Percentiles rank a stretch among this genome's conserved stretches.
These are phyloP conservation scores for Eutrigla gurnardus DNA, from an alignment of 2,797 vertebrate genomes.

Conservation along the genomic window DNA sequence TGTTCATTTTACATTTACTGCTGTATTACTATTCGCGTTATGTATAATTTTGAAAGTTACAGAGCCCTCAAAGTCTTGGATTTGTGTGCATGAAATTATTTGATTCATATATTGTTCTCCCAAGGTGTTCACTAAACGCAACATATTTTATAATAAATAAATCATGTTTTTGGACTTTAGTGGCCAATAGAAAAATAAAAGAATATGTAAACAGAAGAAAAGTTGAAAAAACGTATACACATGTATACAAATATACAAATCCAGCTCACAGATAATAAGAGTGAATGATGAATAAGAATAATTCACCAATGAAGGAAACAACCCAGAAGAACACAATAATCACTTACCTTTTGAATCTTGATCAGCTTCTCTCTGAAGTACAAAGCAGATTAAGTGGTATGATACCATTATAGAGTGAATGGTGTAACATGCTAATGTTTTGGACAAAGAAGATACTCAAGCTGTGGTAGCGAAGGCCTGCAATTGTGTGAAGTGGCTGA, in stretches of 20 bases:
- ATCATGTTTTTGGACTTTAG: neutral
- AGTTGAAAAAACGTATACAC: neutral
- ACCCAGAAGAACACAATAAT: neutral
- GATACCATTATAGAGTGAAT: conserved; percentile 4
- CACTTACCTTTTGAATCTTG: neutral
- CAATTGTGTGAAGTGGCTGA: conserved; percentile 34
- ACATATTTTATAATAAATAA: neutral
- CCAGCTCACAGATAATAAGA: neutral
- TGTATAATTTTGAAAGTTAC: neutral
- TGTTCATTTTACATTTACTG: too few species aligned
- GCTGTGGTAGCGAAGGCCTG: conserved; percentile 13
- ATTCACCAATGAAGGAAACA: neutral
- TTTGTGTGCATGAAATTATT: neutral
- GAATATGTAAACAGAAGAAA: neutral
- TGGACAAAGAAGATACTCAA: conserved; percentile 22
- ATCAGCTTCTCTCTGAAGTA: conserved; percentile 2
- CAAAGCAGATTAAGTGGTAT: conserved; percentile 8
- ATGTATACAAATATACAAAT: neutral
- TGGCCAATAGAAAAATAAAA: neutral
- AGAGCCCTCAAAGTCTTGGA: neutral
- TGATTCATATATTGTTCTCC: neutral
- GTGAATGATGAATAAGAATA: neutral
- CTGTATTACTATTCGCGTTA: too few species aligned
- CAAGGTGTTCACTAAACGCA: neutral
- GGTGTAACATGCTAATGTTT: conserved; percentile 32